Base-by-base conservation (phyloP, 2,797 vertebrate species). In the Lepus townsendii region DNA sequence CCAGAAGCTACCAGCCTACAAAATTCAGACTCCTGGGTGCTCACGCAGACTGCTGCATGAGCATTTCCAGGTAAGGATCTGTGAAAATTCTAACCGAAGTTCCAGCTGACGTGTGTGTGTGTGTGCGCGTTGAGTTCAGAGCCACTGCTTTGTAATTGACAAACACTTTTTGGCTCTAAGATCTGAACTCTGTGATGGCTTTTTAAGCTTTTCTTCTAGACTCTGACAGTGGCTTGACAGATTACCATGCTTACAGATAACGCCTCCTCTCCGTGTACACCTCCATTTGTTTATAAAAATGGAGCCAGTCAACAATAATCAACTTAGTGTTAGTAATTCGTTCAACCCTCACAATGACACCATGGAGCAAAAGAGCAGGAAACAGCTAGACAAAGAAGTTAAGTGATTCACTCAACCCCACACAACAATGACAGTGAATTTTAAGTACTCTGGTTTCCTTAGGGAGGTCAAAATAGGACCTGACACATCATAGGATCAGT, bases 381-480 rank as follows among this genome's bases (percentile, higher is more conserved):
- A 73, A 83, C 8, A 12, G 68, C 24, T 5, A 16, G 2, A 16
- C 13, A 47, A 52, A 95, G 38, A 94, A 50, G 26, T 76, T 32
- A 75, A 83, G 52, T 63, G 65, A 91, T n/a, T 75, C 38, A 4
- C 27, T 30, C 57, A 71, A 7, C 0, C 10, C 12, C 32, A 19
- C n/a, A 69, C 32, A 68, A 50, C n/a, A 54, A 27, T 50, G 32
- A 85, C 9, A 42, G 3, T 77, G n/a, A 76, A 83, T 69, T 79
- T 62, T 76, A 80, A 95, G 66, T 22, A 73, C 16, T 93, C 78
- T 57, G 30, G 63, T 78, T 75, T 88, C 50, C 50, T 91, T 80
- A 22, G 50, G 5, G 69, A 77, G 69, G 76, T 90, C 11, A 78
- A 57, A 38, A 26, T 54, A 35, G 19, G 62, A n/a, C 42, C 4